phyloP scores from a whole-genome alignment of 2,797 vertebrate genomes.

The Sorex maritimensis region DNA sequence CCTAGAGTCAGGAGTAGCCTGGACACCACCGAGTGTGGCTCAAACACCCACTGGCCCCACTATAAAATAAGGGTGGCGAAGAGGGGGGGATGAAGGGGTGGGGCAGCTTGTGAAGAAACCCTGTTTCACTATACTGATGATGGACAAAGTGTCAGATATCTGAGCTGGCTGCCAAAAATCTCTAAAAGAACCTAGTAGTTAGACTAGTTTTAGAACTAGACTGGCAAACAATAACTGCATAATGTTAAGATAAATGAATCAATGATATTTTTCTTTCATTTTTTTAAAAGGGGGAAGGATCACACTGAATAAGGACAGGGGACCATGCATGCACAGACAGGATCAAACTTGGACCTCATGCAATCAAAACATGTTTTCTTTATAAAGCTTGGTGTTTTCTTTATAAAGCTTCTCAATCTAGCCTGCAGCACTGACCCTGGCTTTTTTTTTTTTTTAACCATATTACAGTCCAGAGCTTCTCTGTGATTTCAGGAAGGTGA shows the following conservation, averaged over 20 bases:
- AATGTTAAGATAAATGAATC: not conserved
- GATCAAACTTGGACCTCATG: not conserved
- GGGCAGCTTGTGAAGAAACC: constrained; percentile 47
- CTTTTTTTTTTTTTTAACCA: not conserved
- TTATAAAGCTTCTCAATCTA: not conserved
- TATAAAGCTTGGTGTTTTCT: not conserved
- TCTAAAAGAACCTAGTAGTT: not conserved
- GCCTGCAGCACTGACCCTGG: not conserved
- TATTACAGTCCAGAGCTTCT: constrained; percentile 1
- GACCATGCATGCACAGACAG: not conserved
- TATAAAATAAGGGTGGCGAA: not conserved
- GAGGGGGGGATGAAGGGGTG: no score
- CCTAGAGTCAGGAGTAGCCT: no score
- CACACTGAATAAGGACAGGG: not conserved
- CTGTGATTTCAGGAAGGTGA: constrained; percentile 3
- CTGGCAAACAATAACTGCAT: constrained; percentile 5
- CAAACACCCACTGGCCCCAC: no score
- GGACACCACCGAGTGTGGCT: no score
- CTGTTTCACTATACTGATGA: constrained; percentile 33
- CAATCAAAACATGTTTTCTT: not conserved
- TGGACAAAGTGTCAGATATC: constrained; percentile 39
- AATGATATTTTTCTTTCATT: not conserved
- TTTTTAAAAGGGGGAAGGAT: no score
- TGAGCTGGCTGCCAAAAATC: not conserved
- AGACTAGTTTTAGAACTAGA: constrained; percentile 15